These are phyloP conservation scores for Xenopus petersii DNA, from an alignment of 2,797 vertebrate genomes.

Conservation along the genomic window DNA sequence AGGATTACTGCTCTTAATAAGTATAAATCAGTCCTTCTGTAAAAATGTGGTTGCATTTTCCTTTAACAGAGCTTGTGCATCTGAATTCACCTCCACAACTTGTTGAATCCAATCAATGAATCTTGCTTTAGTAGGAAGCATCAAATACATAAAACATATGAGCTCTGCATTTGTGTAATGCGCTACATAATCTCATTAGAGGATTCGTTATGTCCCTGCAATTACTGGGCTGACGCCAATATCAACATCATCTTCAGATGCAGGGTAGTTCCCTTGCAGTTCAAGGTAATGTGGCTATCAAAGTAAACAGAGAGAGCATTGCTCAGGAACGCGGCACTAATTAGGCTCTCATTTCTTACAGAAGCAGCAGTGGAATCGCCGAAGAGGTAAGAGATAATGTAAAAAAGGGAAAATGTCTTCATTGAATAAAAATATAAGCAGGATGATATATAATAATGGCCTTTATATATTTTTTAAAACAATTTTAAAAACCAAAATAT, in stretches of 20 bases:
- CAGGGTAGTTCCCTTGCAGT: slow-evolving; percentile 25
- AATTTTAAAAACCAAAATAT: too few species aligned
- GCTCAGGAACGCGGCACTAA: slow-evolving; percentile 19
- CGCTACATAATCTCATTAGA: slow-evolving; percentile 12
- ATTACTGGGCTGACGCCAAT: slow-evolving; percentile 23
- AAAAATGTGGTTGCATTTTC: too few species aligned
- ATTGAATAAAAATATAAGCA: too few species aligned
- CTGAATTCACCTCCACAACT: not conserved
- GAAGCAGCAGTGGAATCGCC: not conserved
- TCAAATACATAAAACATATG: slow-evolving; percentile 23
- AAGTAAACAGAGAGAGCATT: slow-evolving; percentile 1
- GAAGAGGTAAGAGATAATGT: slow-evolving; percentile 6
- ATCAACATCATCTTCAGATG: not conserved
- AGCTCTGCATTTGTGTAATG: slow-evolving; percentile 14
- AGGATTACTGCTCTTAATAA: too few species aligned
- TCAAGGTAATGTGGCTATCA: slow-evolving; percentile 14
- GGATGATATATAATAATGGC: too few species aligned
- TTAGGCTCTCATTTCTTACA: slow-evolving; percentile 23
- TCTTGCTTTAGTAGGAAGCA: slow-evolving; percentile 23
- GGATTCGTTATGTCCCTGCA: slow-evolving; percentile 39
- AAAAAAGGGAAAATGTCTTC: not conserved
- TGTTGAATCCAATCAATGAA: not conserved
- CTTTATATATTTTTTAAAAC: too few species aligned
- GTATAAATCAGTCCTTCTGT: too few species aligned
- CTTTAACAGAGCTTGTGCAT: too few species aligned